These are phyloP conservation scores for Phenacoccus solenopsis DNA, from an alignment of 1,140 invertebrate species.

Conservation along the genomic window DNA sequence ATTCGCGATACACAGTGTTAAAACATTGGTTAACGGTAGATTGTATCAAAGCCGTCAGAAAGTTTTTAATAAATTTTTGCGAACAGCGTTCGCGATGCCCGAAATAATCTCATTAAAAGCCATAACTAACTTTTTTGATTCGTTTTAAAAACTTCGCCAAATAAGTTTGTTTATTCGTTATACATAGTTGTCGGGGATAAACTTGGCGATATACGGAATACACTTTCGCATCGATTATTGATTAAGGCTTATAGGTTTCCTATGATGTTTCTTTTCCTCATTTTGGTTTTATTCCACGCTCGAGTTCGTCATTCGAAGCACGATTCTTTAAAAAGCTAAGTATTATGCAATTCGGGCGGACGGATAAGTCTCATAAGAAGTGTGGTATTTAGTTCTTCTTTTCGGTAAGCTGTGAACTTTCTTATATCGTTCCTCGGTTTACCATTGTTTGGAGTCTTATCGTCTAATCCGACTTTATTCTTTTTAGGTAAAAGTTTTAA, in stretches of 20 bases:
- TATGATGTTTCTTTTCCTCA: too few relatives aligned
- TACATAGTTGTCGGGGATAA: too few relatives aligned
- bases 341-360: not conserved
- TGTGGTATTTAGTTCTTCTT: not conserved
- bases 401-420: slow-evolving; percentile 6
- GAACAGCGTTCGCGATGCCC: too few relatives aligned
- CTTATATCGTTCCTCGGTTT: slow-evolving; percentile 5
- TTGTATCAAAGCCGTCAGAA: too few relatives aligned
- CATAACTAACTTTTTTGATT: not conserved
- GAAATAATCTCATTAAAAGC: not conserved
- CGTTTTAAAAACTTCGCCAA: slow-evolving; percentile 2
- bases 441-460: slow-evolving; percentile 11
- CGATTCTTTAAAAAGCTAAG: not conserved
- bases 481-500: slow-evolving; percentile 9
- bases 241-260: slow-evolving; percentile 2
- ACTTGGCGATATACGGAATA: not conserved
- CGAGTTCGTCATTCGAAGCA: not conserved
- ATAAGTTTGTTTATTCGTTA: not conserved
- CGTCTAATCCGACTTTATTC: slow-evolving; percentile 10
- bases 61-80: too few relatives aligned
- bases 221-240: not conserved
- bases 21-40: too few relatives aligned
- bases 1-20: too few relatives aligned
- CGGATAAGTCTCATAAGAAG: slow-evolving; percentile 1
- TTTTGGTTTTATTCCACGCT: too few relatives aligned